These are phyloP conservation scores for Dendrophyllia cribrosa DNA, from an alignment of 64 coral and sea anemone genomes.

Conservation along the genomic window DNA sequence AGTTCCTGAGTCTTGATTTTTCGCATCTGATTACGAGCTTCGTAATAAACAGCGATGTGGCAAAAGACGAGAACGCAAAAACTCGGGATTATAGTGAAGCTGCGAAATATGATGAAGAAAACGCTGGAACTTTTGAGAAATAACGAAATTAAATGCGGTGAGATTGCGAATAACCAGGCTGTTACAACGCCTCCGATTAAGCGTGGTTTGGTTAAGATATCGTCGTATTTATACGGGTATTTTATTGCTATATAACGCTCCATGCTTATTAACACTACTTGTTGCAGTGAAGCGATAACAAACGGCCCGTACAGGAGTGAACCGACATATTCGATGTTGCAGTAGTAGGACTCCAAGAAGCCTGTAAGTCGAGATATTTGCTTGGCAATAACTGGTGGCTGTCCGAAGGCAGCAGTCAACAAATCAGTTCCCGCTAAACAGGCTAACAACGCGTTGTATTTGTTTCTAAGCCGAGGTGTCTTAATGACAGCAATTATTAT, in stretches of 20 bases:
- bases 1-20: neutral
- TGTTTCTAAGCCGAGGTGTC: neutral
- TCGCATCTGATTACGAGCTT: neutral
- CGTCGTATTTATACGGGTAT: neutral
- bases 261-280: neutral
- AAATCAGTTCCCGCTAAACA: constrained; percentile 5
- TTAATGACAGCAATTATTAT: neutral
- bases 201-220: neutral
- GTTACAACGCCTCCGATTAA: neutral
- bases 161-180: neutral
- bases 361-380: neutral
- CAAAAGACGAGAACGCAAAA: neutral
- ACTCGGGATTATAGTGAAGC: neutral
- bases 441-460: neutral
- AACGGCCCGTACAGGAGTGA: too few relatives aligned
- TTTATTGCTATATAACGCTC: constrained; percentile 3
- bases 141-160: neutral
- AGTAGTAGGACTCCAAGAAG: too few relatives aligned
- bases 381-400: neutral
- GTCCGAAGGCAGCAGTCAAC: neutral
- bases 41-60: neutral
- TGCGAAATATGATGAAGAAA: neutral
- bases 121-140: neutral
- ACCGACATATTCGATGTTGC: too few relatives aligned
- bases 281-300: neutral